Evolutionary conservation across 1,140 invertebrate species (phyloP).

Genomic region (Caenorhabditis brenneri): DNA sequence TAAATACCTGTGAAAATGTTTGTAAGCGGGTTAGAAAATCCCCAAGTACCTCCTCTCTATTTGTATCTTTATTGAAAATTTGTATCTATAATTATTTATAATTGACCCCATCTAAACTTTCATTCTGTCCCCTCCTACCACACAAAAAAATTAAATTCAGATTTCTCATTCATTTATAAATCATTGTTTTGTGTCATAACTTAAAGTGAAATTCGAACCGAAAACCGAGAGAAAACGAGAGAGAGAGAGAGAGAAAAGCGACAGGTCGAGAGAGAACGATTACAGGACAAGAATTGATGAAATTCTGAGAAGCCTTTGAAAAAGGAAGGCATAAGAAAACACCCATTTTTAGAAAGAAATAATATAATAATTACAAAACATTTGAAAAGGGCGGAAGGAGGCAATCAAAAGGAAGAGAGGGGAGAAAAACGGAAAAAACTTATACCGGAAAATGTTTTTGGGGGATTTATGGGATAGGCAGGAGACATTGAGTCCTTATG

Average conservation of each 20-base stretch:
- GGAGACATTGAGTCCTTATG: neutral
- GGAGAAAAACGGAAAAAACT: neutral
- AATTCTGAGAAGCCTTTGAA: neutral
- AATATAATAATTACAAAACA: constrained; percentile 23
- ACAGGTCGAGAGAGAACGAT: neutral
- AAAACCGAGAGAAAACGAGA: neutral
- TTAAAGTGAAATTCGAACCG: constrained; percentile 33
- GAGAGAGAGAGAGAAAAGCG: neutral
- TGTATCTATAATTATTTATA: neutral
- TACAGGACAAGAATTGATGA: neutral
- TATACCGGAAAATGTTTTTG: constrained; percentile 13
- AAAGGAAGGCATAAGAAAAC: neutral
- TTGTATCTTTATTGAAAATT: neutral
- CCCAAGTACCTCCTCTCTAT: neutral
- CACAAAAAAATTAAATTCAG: neutral
- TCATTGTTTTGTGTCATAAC: constrained; percentile 32
- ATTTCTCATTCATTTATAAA: constrained; percentile 36
- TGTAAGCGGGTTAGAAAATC: neutral
- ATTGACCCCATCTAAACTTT: neutral
- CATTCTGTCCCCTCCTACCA: neutral
- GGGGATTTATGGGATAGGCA: neutral
- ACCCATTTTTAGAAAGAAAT: neutral
- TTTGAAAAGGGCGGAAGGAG: neutral
- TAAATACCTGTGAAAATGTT: constrained; percentile 25
- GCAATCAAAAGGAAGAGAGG: too few relatives aligned